A percentile compares a stretch with the other conserved stretches of the same genome.
These are phyloP conservation scores for Pygoscelis adeliae DNA, from an alignment of 2,113 vertebrate species.

Conservation along the genomic window DNA sequence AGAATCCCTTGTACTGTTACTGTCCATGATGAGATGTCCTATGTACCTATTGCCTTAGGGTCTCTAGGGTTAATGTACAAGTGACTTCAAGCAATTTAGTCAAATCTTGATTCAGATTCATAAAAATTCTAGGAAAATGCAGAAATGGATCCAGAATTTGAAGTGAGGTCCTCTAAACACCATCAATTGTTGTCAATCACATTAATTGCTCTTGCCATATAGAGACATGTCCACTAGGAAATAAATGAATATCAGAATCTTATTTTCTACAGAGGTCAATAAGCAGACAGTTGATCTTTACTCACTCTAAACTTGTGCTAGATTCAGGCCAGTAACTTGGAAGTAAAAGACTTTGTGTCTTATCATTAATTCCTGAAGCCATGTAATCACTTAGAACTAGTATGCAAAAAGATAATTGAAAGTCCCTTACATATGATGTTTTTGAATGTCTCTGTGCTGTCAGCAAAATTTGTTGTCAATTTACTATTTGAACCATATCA, in stretches of 20 bases:
- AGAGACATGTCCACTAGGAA: too few species aligned
- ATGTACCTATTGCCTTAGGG: background rate
- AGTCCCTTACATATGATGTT: background rate
- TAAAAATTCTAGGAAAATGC: background rate
- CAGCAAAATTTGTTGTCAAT: background rate
- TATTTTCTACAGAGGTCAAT: background rate
- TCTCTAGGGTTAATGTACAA: background rate
- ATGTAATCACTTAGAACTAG: background rate
- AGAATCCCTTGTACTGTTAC: background rate
- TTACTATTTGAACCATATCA: background rate
- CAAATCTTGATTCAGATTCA: background rate
- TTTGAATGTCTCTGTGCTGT: background rate
- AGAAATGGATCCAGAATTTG: background rate
- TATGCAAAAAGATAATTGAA: background rate
- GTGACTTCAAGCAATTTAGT: background rate
- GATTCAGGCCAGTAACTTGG: background rate
- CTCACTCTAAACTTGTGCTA: background rate
- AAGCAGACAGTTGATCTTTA: background rate
- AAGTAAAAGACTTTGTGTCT: background rate
- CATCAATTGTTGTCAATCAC: background rate
- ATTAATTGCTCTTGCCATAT: background rate
- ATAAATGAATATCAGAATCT: background rate
- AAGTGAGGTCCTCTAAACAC: background rate
- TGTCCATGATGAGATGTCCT: background rate
- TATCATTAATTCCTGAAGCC: background rate